phyloP scores from a whole-genome alignment of 1,140 invertebrate species.

The Dreissena polymorpha region DNA sequence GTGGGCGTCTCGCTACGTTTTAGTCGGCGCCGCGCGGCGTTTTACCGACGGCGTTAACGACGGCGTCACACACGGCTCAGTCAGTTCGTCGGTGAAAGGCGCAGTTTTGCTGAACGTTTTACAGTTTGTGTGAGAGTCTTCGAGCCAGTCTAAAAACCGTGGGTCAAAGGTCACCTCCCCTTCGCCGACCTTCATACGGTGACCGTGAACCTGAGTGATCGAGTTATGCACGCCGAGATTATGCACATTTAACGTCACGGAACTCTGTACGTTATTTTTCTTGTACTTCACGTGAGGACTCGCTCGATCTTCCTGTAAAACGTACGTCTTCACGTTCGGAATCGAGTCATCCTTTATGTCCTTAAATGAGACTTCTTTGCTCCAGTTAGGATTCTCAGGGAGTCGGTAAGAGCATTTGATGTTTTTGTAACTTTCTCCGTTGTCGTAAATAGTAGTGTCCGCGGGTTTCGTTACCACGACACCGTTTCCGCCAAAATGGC shows the following conservation, averaged over 20 bases:
- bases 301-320: conserved; percentile 27
- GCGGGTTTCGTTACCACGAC: conserved; percentile 20
- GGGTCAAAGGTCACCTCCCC: conserved; percentile 43
- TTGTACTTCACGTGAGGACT: conserved; percentile 36
- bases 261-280: conserved; percentile 46
- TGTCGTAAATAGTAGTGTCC: conserved; percentile 12
- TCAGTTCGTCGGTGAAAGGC: conserved; percentile 7
- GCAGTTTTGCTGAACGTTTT: conserved; percentile 30
- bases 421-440: conserved; percentile 39
- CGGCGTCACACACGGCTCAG: conserved; percentile 9
- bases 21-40: conserved; percentile 22
- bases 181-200: conserved; percentile 35
- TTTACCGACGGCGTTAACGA: conserved; percentile 23
- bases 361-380: conserved; percentile 51
- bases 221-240: conserved; percentile 54
- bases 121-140: conserved; percentile 32
- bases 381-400: conserved; percentile 50
- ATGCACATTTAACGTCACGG: conserved; percentile 48
- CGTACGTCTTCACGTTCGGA: conserved; percentile 53
- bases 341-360: conserved; percentile 50
- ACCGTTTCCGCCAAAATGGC: conserved; percentile 28
- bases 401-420: conserved; percentile 55
- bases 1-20: background rate
- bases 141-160: conserved; percentile 46
- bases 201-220: conserved; percentile 38